Evolutionary conservation across 2,888 invertebrate genomes (phyloP), one percentile per base, ranked within the genome.

Genomic region (Nomada ruficornis): DNA sequence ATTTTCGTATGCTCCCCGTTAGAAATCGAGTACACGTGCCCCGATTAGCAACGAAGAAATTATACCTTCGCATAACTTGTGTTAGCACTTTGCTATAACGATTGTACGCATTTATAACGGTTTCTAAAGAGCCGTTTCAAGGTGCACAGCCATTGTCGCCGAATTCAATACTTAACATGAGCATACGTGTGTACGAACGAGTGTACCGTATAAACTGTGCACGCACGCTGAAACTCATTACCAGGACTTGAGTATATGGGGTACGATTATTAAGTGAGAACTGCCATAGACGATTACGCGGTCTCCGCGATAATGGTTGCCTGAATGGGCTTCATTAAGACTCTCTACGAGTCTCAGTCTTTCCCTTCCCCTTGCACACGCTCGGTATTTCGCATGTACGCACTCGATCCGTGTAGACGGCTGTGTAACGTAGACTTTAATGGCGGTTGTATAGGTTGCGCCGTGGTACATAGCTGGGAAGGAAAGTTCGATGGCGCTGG

Each of bases 321-420:
- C 89, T 93, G 93, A 93, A 93, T 93, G 92, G 92, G 90, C 92
- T 92, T 93, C 93, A 91, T 93, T 93, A 93, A 92, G 91, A 90
- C 91, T 87, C 87, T 86, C 87, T 82, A 87, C 86, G 87, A 82
- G 75, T 71, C 86, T 80, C 83, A 67, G 76, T 78, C 86, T 83
- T 82, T 86, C 83, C 83, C 87, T 67, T 80, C 80, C 89, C 64
- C 72, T 11, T 74, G 81, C 82, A 50, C n/a, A n/a, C 60, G 23
- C 50, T 57, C 52, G 55, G 78, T 62, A 55, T 57, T 62, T 70
- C 64, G 47, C 47, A 55, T 60, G 20, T 52, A 63, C 74, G 74
- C 80, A n/a, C 54, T 68, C 54, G 23, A 57, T 26, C 11, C 20
- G 20, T 20, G 20, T 18, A 26, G 20, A 11, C 23, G 10, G 55